Conservation (phyloP, 23 tunicate species). For the Halocynthia aurantium region DNA sequence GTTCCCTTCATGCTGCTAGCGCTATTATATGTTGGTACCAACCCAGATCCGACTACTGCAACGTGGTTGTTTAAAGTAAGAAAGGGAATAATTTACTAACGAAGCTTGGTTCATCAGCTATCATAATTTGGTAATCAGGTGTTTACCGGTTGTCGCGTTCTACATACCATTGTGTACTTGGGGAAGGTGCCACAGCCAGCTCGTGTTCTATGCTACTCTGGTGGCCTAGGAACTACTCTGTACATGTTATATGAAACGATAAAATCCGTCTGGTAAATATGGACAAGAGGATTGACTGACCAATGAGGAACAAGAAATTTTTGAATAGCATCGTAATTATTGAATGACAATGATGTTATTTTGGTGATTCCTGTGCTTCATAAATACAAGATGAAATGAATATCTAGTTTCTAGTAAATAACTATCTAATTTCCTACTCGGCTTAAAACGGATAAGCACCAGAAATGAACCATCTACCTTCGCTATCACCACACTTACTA, state of each 20-base stretch:
- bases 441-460: too few relatives aligned
- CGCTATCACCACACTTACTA: too few relatives aligned
- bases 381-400: too few relatives aligned
- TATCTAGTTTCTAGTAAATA: too few relatives aligned
- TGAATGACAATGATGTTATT: too few relatives aligned
- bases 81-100: background rate
- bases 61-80: constrained; percentile 67
- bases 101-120: background rate
- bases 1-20: constrained; percentile 69
- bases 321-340: too few relatives aligned
- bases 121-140: constrained; percentile 12
- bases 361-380: too few relatives aligned
- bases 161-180: constrained; percentile 22
- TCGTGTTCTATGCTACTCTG: constrained; percentile 8
- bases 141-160: constrained; percentile 18
- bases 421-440: too few relatives aligned
- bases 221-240: background rate
- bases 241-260: constrained; percentile 2
- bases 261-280: too few relatives aligned
- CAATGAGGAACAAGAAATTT: too few relatives aligned
- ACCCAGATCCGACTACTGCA: constrained; percentile 55
- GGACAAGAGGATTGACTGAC: too few relatives aligned
- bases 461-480: too few relatives aligned
- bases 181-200: constrained; percentile 17
- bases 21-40: constrained; percentile 39